phyloP scores from a whole-genome alignment of 2,113 vertebrate genomes.

The Mirounga angustirostris region DNA sequence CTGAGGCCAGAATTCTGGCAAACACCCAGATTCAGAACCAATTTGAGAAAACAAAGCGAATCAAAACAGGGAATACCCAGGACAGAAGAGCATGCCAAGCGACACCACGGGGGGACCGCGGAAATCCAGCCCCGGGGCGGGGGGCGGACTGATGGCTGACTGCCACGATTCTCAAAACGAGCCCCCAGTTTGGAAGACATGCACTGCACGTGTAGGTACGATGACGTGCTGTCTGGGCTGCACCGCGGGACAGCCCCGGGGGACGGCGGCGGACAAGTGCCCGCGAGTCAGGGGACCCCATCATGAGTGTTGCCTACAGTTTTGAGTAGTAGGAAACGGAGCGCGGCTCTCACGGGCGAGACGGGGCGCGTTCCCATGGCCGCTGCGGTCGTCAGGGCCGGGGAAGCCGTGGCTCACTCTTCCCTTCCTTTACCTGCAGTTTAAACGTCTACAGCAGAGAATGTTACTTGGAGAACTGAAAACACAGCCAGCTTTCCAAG shows the following conservation, averaged over 20 bases:
- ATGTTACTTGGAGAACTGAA: neutral
- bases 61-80: too few relatives aligned
- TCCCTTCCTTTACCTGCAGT: too few relatives aligned
- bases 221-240: fast-evolving
- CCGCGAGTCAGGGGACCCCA: too few relatives aligned
- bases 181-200: neutral
- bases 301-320: too few relatives aligned
- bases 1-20: neutral
- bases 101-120: fast-evolving
- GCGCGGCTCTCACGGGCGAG: neutral
- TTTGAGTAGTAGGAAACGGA: neutral
- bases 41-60: neutral
- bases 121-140: neutral
- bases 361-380: fast-evolving
- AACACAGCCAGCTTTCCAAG: neutral
- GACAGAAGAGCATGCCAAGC: fast-evolving
- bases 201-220: fast-evolving
- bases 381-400: fast-evolving
- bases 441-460: neutral
- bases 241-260: fast-evolving
- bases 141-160: fast-evolving
- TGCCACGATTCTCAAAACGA: neutral
- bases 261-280: neutral
- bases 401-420: neutral
- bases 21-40: neutral